Evolutionary conservation across 2,113 vertebrate species (phyloP), one percentile per base, ranked within the genome.

Genomic region (Alectura lathami): DNA sequence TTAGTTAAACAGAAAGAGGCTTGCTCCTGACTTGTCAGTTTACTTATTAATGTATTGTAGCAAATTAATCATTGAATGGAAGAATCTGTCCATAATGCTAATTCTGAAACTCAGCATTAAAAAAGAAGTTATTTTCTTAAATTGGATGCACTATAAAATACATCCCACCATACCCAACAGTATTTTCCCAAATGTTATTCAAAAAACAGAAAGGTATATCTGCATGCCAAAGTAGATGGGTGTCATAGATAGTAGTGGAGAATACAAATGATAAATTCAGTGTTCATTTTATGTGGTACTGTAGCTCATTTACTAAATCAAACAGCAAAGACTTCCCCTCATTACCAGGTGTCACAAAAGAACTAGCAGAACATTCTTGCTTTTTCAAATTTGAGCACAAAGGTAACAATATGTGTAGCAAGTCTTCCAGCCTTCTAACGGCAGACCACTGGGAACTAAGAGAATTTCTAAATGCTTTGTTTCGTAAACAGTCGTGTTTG

Each of bases 1-100:
- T 70, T 53, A 69, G 67, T 91, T 91, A 95, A 93, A 91, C 26
- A 89, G 51, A 91, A 74, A 50, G 64, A 32, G 5, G 21, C n/a
- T 95, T 74, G 73, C 51, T 83, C 56, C 79, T 40, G 22, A 70
- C 16, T 72, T 79, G n/a, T 24, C 51, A 48, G 17, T 40, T 89
- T 60, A 48, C 38, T 59, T 66, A 24, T 74, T 72, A 86, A 36
- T 88, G 32, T 51, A 81, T 47, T 63, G 29, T 40, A 80, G 54
- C 42, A 89, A 84, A 34, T 54, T 43, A 38, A 53, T 53, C 51
- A 64, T 18, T 51, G 21, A 91, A 54, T 16, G 20, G 23, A 78
- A 60, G 7, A 38, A 12, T 36, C 5, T 3, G 26, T 81, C 66
- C 63, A 51, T 27, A 88, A 64, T 6, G 23, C 27, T 78, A 56